Conservation (phyloP, 2,113 vertebrate genomes). For the Orycteropus afer region DNA sequence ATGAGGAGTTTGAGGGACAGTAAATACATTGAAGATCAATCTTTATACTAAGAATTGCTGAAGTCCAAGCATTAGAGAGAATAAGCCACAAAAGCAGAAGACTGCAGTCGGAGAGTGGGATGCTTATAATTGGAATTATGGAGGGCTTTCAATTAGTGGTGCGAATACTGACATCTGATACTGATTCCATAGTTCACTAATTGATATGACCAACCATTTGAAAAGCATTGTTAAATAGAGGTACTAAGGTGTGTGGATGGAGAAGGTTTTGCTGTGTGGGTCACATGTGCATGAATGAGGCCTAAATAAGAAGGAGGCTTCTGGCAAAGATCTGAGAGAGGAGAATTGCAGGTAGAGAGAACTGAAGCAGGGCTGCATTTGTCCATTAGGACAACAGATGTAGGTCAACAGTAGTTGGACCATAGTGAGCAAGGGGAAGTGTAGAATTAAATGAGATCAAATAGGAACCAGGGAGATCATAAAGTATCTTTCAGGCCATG, state of each 20-base stretch:
- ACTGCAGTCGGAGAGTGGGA: neutral
- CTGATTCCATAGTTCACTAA: neutral
- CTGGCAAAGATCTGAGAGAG: neutral
- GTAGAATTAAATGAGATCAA: neutral
- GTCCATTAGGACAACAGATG: neutral
- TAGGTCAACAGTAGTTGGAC: no score
- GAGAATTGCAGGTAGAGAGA: neutral
- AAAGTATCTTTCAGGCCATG: neutral
- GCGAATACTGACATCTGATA: neutral
- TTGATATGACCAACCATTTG: neutral
- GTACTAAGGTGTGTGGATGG: neutral
- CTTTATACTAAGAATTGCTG: neutral
- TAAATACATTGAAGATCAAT: neutral
- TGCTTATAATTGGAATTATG: neutral
- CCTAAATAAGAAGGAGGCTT: neutral
- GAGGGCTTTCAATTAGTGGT: neutral
- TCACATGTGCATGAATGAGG: no score
- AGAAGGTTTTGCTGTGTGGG: rapidly evolving
- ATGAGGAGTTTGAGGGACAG: neutral
- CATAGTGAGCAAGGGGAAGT: neutral
- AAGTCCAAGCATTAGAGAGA: neutral
- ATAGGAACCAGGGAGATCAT: neutral
- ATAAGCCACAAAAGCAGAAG: neutral
- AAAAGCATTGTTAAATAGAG: neutral
- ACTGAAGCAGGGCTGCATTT: rapidly evolving